A percentile compares a stretch with the other conserved stretches of the same genome.
These are phyloP conservation scores for Poecilia latipinna DNA, from an alignment of 2,113 vertebrate genomes.

Conservation along the genomic window DNA sequence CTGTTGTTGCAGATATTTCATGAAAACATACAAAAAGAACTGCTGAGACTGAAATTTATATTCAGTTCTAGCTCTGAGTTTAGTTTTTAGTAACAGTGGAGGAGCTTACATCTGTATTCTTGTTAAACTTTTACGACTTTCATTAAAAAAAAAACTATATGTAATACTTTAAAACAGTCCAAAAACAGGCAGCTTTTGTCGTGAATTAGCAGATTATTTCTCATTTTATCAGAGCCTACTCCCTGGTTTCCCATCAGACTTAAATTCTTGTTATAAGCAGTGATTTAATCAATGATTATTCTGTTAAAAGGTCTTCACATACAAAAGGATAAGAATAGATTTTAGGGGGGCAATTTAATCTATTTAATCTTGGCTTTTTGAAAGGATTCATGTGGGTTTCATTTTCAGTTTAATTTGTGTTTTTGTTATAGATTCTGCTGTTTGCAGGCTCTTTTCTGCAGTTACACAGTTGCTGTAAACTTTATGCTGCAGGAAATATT, in stretches of 20 bases:
- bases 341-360: no score
- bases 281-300: background rate
- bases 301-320: background rate
- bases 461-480: background rate
- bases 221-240: background rate
- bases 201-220: background rate
- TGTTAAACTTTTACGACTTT: background rate
- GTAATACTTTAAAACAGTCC: background rate
- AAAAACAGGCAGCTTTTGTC: background rate
- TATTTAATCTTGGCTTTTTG: background rate
- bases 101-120: background rate
- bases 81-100: background rate
- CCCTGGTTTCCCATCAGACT: background rate
- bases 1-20: background rate
- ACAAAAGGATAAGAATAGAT: background rate
- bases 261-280: background rate
- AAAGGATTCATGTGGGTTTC: background rate
- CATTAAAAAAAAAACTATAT: background rate
- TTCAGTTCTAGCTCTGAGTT: background rate
- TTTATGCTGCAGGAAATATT: background rate
- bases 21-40: background rate
- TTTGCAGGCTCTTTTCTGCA: background rate
- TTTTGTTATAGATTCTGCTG: background rate
- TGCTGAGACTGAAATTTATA: background rate
- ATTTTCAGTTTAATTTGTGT: background rate